Conservation (phyloP, 2,888 invertebrate species). For the Cerastis rubricosa region DNA sequence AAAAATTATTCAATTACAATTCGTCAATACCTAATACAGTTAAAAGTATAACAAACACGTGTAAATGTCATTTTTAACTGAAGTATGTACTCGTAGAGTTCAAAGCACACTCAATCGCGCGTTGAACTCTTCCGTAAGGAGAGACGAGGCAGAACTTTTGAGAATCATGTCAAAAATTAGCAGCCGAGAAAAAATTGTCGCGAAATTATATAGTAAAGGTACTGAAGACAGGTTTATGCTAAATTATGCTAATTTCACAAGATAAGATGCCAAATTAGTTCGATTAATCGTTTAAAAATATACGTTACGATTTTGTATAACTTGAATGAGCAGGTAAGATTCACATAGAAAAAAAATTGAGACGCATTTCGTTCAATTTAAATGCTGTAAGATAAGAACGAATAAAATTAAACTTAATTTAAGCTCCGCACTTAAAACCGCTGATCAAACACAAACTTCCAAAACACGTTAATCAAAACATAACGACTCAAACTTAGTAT, state of each 20-base stretch:
- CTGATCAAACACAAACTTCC: constrained; percentile 43
- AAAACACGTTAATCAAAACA: constrained; percentile 36
- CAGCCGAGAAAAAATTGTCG: constrained; percentile 25
- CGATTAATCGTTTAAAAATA: constrained; percentile 5
- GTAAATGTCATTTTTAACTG: constrained; percentile 3
- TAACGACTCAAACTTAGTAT: constrained; percentile 1
- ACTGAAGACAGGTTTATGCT: constrained; percentile 31
- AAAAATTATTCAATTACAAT: not conserved
- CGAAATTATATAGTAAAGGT: constrained; percentile 31
- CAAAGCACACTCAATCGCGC: constrained; percentile 68
- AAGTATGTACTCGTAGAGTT: constrained; percentile 32
- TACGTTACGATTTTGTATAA: constrained; percentile 6
- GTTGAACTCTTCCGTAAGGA: constrained; percentile 79
- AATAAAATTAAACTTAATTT: not conserved
- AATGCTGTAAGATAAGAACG: constrained; percentile 1
- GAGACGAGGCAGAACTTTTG: constrained; percentile 20
- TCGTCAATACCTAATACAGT: not conserved
- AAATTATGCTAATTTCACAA: constrained; percentile 47
- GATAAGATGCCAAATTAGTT: constrained; percentile 8
- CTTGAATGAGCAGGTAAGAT: not conserved
- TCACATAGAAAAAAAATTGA: not conserved
- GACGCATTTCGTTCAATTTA: constrained; percentile 9
- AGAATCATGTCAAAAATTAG: constrained; percentile 33
- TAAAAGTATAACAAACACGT: not conserved
- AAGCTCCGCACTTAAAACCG: constrained; percentile 3